Percentiles rank a stretch among this genome's conserved stretches.
phyloP scores from a whole-genome alignment of 2,888 invertebrate genomes.

The Mamestra brassicae region DNA sequence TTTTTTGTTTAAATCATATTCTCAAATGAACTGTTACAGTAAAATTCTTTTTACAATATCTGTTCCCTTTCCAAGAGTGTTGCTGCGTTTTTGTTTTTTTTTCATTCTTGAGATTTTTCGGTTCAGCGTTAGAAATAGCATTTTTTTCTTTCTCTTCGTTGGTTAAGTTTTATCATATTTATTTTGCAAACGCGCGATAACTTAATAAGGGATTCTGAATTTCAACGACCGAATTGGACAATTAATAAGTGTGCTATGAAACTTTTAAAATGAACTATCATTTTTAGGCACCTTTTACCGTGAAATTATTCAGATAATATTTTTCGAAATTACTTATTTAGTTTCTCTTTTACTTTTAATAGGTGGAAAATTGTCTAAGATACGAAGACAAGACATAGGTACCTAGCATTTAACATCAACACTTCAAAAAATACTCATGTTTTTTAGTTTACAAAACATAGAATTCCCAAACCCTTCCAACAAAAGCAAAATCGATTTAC shows the following conservation, averaged over 20 bases:
- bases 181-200: background rate
- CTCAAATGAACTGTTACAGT: background rate
- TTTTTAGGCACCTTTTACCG: no score
- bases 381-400: background rate
- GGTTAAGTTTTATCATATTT: background rate
- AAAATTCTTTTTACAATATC: conserved; percentile 11
- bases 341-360: background rate
- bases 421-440: no score
- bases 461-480: background rate
- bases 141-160: background rate
- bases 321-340: no score
- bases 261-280: no score
- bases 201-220: background rate
- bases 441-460: background rate
- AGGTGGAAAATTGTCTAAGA: background rate
- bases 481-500: conserved; percentile 9
- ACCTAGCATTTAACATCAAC: no score
- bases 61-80: conserved; percentile 3
- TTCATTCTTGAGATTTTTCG: conserved; percentile 35
- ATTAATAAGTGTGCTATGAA: no score
- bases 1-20: conserved; percentile 34
- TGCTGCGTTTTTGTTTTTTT: conserved; percentile 11
- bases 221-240: background rate
- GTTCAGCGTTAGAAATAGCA: background rate
- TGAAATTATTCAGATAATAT: no score